Percentiles rank a stretch among this genome's conserved stretches.
Conservation (phyloP, 1,140 invertebrate species). For the Latrodectus geometricus region DNA sequence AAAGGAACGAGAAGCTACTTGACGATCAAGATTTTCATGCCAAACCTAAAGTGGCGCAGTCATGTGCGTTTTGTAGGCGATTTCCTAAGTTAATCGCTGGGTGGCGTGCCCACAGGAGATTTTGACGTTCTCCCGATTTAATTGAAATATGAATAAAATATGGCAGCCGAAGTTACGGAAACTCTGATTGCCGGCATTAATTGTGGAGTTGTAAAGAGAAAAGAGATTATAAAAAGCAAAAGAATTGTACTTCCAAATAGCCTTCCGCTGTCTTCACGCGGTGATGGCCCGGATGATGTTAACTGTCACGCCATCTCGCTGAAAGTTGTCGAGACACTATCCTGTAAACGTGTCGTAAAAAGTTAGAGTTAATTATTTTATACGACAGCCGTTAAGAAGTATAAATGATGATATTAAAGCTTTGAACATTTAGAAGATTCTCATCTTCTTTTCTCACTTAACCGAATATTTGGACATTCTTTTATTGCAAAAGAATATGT, state of each 20-base stretch:
- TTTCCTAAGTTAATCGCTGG: background rate
- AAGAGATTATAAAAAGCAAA: too few relatives aligned
- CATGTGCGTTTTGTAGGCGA: background rate
- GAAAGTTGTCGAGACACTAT: background rate
- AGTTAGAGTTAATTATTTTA: background rate
- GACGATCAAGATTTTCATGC: too few relatives aligned
- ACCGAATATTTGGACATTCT: too few relatives aligned
- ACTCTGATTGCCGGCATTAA: background rate
- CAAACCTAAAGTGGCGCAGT: too few relatives aligned
- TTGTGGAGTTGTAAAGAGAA: background rate
- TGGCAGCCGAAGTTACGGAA: background rate
- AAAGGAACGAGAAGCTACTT: too few relatives aligned
- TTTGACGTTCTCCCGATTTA: background rate
- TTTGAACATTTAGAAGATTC: background rate
- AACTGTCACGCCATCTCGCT: background rate
- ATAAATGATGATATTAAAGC: background rate
- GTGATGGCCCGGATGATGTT: background rate
- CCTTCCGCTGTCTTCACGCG: background rate
- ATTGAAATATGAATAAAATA: background rate
- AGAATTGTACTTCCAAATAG: background rate
- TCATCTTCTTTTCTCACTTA: too few relatives aligned
- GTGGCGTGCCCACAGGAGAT: background rate
- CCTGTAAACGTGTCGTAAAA: background rate
- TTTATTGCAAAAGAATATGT: too few relatives aligned
- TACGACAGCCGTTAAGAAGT: background rate